Base-by-base conservation (phyloP, 2,113 vertebrate species). In the Tricholaema leucomelas region DNA sequence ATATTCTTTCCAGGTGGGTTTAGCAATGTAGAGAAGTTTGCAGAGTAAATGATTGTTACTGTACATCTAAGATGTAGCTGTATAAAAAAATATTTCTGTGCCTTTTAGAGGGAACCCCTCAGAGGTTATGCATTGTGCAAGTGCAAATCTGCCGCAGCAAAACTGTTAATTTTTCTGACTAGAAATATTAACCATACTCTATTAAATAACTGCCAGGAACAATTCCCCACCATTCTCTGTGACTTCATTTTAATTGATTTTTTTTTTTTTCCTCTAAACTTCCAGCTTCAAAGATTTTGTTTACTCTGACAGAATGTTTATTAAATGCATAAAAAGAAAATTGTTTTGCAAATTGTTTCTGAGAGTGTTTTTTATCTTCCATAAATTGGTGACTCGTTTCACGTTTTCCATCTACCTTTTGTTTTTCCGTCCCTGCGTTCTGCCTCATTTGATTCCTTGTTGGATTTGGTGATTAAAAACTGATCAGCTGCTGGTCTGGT, bases 231-330 rank as follows among this genome's bases (percentile, higher is more conserved):
- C 97, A 96, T 96, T 98, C 97, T 94, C 97, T 23, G 97, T 98
- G 98, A 99, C 98, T 99, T 98, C 97, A 97, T 99, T 99, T 99
- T 99, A 98, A 99, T 99, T 98, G 98, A 99, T 99, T 98, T 98
- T 98, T 90, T 98, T 55, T 54, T 50, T 50, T 98, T 96, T 98
- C n/a, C n/a, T 98, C 96, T 96, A 92, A 97, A 98, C 97, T 98
- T 98, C 97, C 84, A 96, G 97, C 97, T 96, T 95, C 93, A 95
- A 97, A 98, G 98, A 98, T 98, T 98, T 98, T 95, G 98, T 98
- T 98, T 98, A 96, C 98, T 98, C 91, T 98, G 98, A 98, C 98
- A 98, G 97, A 97, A 97, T 98, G 97, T 98, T 99, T 99, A 98
- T 99, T 99, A 99, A 99, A 98, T 97, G 97, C 96, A 97, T 97